Base-by-base conservation (phyloP, 2,113 vertebrate species). In the Rhinogobius similis region DNA sequence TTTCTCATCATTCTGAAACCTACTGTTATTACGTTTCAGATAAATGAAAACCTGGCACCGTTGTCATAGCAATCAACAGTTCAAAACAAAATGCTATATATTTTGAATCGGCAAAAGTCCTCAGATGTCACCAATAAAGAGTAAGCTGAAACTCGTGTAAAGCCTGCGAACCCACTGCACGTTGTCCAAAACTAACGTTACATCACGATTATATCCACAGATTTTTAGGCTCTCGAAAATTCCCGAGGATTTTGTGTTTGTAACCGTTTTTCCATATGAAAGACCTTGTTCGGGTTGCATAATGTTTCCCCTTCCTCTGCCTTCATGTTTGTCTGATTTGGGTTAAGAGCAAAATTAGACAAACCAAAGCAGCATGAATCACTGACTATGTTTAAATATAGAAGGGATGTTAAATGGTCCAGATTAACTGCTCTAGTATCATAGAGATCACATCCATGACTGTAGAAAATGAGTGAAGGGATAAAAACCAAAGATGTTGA, bases 281-380 rank as follows among this genome's bases (percentile, higher is more conserved):
- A 61, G n/a, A 32, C 18, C 27, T 59, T n/a, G 26, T 2, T 32
- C 20, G 2, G 7, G 56, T 38, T 61, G 58, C 58, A 36, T 61
- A 61, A 61, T 38, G 27, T 61, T 7, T 29, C 18, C 10, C 3
- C 27, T 59, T 14, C 52, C 53, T 53, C 52, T 53, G 21, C 52
- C 27, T 59, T 14, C 43, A 44, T 8, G 14, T 20, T 18, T 61
- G 58, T n/a, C n/a, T n/a, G 38, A 61, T 38, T 6, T 61, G 4
- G 27, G 58, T 36, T 61, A 61, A n/a, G 58, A n/a, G 58, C 18
- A 61, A 61, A 61, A 29, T 58, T 29, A 58, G 29, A 61, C 20
- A n/a, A 59, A 8, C 56, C 26, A 59, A 61, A 38, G 5, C 58
- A 20, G 4, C 32, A 21, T 38, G 29, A 36, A 61, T 61, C 27